Conservation (phyloP, 2,797 vertebrate species). For the Tapera naevia region DNA sequence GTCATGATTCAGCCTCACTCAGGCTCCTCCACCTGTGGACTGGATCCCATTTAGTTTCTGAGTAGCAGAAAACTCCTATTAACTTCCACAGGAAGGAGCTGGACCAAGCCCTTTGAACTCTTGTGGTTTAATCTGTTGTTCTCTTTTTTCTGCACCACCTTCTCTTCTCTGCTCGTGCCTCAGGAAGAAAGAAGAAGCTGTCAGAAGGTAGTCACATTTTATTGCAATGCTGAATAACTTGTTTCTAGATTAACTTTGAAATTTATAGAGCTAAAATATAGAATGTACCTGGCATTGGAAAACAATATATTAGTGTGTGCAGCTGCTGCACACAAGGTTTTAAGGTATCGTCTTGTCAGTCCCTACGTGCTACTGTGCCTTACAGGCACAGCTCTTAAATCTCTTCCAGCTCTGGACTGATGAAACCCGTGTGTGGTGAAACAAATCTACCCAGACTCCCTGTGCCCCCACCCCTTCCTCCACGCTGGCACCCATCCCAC, state of each 20-base stretch:
- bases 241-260: slow-evolving; percentile 54
- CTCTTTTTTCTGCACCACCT: background rate
- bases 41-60: background rate
- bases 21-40: background rate
- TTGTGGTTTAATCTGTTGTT: background rate
- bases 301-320: slow-evolving; percentile 28
- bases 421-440: background rate
- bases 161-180: background rate
- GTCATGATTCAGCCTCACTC: background rate
- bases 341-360: background rate
- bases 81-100: background rate
- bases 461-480: background rate
- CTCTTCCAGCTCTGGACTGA: background rate
- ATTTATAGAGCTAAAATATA: slow-evolving; percentile 36
- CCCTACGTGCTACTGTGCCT: background rate
- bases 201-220: slow-evolving; percentile 44
- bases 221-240: slow-evolving; percentile 51
- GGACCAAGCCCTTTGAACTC: background rate
- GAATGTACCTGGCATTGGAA: slow-evolving; percentile 46
- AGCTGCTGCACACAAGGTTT: slow-evolving; percentile 2
- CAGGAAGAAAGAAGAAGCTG: slow-evolving; percentile 22
- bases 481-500: background rate
- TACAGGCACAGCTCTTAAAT: background rate
- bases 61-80: background rate
- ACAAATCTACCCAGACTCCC: background rate